Evolutionary conservation across 2,797 vertebrate species (phyloP).

Genomic region (Odontamblyopus lacepedii): DNA sequence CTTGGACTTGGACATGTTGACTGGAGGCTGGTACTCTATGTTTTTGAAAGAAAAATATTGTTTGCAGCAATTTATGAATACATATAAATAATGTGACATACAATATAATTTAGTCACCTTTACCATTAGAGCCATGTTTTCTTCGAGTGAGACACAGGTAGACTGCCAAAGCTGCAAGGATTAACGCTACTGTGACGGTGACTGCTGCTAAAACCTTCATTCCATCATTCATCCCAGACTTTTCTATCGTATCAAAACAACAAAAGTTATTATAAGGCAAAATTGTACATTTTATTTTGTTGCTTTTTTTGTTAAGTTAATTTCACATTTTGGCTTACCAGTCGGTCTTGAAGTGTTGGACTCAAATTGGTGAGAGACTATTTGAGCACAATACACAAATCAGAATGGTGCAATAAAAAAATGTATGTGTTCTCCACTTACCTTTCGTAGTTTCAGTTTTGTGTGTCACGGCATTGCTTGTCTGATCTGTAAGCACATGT

Average conservation of each 20-base stretch:
- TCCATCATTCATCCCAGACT: slow-evolving; percentile 62
- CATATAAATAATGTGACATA: neutral
- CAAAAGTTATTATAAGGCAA: neutral
- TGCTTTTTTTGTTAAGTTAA: neutral
- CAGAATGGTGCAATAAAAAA: neutral
- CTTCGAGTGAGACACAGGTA: slow-evolving; percentile 62
- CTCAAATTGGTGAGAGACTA: slow-evolving; percentile 34
- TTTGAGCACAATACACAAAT: slow-evolving; percentile 13
- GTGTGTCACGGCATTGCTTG: slow-evolving; percentile 25
- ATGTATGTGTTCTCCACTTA: slow-evolving; percentile 4
- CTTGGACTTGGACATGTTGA: slow-evolving; percentile 55
- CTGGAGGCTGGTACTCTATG: slow-evolving; percentile 39
- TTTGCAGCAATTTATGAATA: neutral
- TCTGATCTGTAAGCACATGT: slow-evolving; percentile 41
- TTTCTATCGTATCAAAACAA: slow-evolving; percentile 51
- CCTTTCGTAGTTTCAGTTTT: slow-evolving; percentile 39
- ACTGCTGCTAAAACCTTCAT: slow-evolving; percentile 67
- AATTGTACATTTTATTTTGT: neutral
- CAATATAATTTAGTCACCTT: slow-evolving; percentile 54
- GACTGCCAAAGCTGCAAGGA: slow-evolving; percentile 61
- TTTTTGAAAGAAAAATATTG: slow-evolving; percentile 10
- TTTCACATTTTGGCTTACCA: slow-evolving; percentile 44
- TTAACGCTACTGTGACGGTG: slow-evolving; percentile 55
- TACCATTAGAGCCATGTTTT: slow-evolving; percentile 47
- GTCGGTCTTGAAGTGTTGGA: slow-evolving; percentile 18